Base-by-base conservation (phyloP, 2,797 vertebrate species). In the Emydoidea blandingii region DNA sequence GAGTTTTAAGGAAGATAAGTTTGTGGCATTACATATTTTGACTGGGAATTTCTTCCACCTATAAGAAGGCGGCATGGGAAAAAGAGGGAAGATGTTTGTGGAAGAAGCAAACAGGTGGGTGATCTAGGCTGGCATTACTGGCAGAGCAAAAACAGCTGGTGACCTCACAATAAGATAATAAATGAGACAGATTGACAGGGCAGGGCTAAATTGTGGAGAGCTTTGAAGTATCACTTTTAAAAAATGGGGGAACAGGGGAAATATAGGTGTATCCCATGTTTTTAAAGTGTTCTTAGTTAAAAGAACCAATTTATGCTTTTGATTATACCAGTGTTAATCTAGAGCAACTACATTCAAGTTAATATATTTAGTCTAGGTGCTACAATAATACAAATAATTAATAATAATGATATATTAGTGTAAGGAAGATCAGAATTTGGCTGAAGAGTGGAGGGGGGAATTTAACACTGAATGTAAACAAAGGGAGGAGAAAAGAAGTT, bases 331-430 rank as follows among this genome's bases (percentile, higher is more conserved):
- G 44, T 27, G 23, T 92, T 87, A 23, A 5, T 47, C n/a, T 50
- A n/a, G 29, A 86, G 15, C n/a, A 1, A 74, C n/a, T 65, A 12
- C 3, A 89, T 91, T 91, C 80, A 23, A 86, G 57, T 12, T 79
- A 85, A 94, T 94, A 84, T 94, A 82, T 81, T 95, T 95, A 68
- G 65, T 19, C 65, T 68, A 21, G 34, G 19, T 68, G 18, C n/a
- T 68, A 37, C 19, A n/a, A n/a, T 68, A 68, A 68, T 37, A 34
- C 62, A 65, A 65, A n/a, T 65, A 65, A n/a, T 6, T 65, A 65
- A n/a, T n/a, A 34, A 62, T 62, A 12, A 8, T 34, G 6, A n/a
- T 65, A 29, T 57, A 16, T 47, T 91, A 18, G 31, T 74, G 11
- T 83, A 86, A 93, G 81, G 4, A 72, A 65, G 82, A 91, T 62